A percentile compares a stretch with the other conserved stretches of the same genome.
These are phyloP conservation scores for Pseudopipra pipra DNA, from an alignment of 2,113 vertebrate genomes.

Conservation along the genomic window DNA sequence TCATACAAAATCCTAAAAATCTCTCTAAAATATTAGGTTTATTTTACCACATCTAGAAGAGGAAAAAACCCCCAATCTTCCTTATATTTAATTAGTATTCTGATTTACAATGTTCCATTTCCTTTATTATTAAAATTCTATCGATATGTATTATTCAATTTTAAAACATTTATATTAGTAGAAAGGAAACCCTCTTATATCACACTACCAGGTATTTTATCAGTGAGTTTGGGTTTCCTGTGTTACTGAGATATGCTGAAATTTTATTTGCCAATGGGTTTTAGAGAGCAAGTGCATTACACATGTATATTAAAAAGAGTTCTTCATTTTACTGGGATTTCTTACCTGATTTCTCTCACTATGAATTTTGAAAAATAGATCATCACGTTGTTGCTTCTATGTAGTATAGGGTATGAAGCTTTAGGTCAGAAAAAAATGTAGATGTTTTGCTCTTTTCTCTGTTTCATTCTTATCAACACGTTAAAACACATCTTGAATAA, in stretches of 20 bases:
- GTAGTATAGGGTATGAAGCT: not conserved
- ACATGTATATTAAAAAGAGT: not conserved
- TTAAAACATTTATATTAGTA: not conserved
- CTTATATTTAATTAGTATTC: not conserved
- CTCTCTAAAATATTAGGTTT: not conserved
- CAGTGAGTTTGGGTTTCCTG: not conserved
- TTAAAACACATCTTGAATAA: not conserved
- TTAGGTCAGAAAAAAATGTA: not conserved
- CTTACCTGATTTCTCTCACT: not conserved
- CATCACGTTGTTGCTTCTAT: not conserved
- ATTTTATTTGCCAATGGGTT: not conserved
- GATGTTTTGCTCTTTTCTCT: not conserved
- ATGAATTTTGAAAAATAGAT: not conserved
- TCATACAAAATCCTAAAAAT: not conserved
- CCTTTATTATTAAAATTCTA: not conserved
- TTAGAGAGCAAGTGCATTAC: not conserved
- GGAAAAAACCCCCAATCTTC: accelerated
- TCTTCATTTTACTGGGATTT: not conserved
- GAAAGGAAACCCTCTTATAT: not conserved
- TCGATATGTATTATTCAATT: not conserved
- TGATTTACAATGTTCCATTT: not conserved
- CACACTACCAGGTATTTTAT: not conserved
- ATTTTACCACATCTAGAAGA: not conserved
- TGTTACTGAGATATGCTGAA: not conserved
- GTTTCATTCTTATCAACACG: not conserved